Percentiles rank a stretch among this genome's conserved stretches.
Evolutionary conservation across 2,888 invertebrate species (phyloP).

Genomic region (Embidobia sp.): DNA sequence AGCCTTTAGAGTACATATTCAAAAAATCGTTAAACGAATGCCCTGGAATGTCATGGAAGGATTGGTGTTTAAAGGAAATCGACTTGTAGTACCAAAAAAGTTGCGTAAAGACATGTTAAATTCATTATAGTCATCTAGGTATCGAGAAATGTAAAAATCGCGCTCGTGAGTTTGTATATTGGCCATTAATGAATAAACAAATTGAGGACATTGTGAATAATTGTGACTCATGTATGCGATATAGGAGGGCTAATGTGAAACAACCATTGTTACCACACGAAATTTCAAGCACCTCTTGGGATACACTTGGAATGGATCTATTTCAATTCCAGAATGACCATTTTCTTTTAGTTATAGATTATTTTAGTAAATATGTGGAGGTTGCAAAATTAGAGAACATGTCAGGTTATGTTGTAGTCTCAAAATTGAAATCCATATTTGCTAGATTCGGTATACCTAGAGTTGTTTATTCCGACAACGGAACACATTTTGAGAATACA

Average conservation of each 20-base stretch:
- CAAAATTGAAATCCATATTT: conserved; percentile 37
- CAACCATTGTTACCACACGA: conserved; percentile 16
- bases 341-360: conserved; percentile 56
- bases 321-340: conserved; percentile 36
- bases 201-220: conserved; percentile 60
- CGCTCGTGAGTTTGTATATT: conserved; percentile 66
- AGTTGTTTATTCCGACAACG: conserved; percentile 55
- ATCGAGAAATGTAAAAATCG: conserved; percentile 65
- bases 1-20: neutral
- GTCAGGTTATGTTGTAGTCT: conserved; percentile 24
- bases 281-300: conserved; percentile 48
- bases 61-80: conserved; percentile 54
- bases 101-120: conserved; percentile 64
- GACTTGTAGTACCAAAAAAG: conserved; percentile 60
- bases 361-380: conserved; percentile 56
- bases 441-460: conserved; percentile 40
- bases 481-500: neutral
- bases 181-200: conserved; percentile 66
- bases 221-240: conserved; percentile 53
- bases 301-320: conserved; percentile 50
- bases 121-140: conserved; percentile 69
- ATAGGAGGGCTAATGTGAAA: neutral
- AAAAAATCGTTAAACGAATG: neutral
- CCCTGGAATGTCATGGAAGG: neutral
- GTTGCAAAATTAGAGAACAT: conserved; percentile 29